These are phyloP conservation scores for Troilus luridus DNA, from an alignment of 2,888 invertebrate species.

Conservation along the genomic window DNA sequence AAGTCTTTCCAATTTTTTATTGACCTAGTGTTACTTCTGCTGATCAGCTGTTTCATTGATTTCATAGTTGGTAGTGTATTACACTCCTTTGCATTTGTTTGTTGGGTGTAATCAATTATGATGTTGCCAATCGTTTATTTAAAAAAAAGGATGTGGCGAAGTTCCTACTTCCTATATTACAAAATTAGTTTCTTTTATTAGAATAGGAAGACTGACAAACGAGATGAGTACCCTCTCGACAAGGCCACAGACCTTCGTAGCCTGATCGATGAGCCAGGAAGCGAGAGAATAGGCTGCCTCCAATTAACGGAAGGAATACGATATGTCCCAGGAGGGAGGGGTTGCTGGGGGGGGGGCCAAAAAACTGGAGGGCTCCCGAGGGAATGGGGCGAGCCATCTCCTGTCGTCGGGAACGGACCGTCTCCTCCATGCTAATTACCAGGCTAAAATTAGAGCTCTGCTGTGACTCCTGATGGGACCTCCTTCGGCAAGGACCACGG, in stretches of 20 bases:
- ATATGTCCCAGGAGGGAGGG: not conserved
- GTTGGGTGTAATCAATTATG: too few species aligned
- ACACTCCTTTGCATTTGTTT: too few species aligned
- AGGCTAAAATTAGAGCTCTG: constrained; percentile 13
- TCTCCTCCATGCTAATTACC: not conserved
- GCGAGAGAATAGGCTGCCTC: not conserved
- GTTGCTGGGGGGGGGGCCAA: not conserved
- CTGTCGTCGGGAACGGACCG: not conserved
- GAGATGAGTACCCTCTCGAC: not conserved
- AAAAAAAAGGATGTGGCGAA: not conserved
- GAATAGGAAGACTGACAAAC: not conserved
- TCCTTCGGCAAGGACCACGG: not conserved
- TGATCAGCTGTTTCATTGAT: too few species aligned
- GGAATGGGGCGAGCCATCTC: not conserved
- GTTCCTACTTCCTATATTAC: not conserved
- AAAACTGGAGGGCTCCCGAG: not conserved
- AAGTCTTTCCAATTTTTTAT: too few species aligned
- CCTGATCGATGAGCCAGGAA: constrained; percentile 16
- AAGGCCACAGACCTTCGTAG: not conserved
- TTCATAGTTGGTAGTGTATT: too few species aligned
- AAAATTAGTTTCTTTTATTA: not conserved
- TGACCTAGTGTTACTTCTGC: too few species aligned
- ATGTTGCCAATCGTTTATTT: too few species aligned
- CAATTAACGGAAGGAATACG: constrained; percentile 42
- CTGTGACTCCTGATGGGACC: not conserved